Conservation (phyloP, 2,113 vertebrate species). For the Orientallactaga bullata region DNA sequence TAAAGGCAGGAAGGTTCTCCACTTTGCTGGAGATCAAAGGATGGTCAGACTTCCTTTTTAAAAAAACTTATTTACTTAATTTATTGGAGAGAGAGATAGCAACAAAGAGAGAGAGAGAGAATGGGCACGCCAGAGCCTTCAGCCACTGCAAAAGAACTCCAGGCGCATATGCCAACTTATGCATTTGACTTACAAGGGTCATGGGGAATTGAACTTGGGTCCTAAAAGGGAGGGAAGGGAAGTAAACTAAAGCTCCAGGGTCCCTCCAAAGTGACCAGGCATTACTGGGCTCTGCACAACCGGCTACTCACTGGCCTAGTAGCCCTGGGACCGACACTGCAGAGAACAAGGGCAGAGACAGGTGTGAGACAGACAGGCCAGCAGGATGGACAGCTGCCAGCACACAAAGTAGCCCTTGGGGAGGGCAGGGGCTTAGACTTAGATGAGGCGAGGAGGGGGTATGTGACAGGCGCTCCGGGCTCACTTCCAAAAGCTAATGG, state of each 20-base stretch:
- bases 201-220: too few relatives aligned
- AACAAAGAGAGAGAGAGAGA: too few relatives aligned
- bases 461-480: background rate
- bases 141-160: too few relatives aligned
- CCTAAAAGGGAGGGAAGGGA: background rate
- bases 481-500: background rate
- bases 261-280: background rate
- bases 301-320: background rate
- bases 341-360: background rate
- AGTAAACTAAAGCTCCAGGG: background rate
- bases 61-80: too few relatives aligned
- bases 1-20: too few relatives aligned
- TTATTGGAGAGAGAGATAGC: too few relatives aligned
- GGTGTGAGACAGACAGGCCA: conserved; percentile 33
- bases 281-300: background rate
- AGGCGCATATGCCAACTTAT: too few relatives aligned
- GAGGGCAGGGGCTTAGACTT: background rate
- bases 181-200: too few relatives aligned
- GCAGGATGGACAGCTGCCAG: conserved; percentile 16
- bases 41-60: too few relatives aligned
- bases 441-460: background rate
- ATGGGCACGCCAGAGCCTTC: too few relatives aligned
- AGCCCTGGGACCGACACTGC: background rate
- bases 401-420: background rate
- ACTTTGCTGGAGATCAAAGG: too few relatives aligned